Evolutionary conservation across 2,888 invertebrate genomes (phyloP).

Genomic region (Piscicola geometra): DNA sequence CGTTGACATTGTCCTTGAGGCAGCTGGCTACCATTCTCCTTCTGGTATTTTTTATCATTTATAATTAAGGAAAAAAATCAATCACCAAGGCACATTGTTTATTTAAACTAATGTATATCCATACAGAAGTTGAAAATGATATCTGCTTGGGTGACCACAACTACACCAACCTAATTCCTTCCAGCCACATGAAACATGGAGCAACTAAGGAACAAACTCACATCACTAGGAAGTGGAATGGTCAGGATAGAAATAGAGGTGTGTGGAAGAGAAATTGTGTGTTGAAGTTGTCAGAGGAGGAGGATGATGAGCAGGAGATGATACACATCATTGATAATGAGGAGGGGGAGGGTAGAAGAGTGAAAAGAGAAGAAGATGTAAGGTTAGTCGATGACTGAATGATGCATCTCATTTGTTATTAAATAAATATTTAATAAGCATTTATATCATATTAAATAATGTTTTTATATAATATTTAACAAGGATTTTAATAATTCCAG

Average conservation of each 20-base stretch:
- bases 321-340: neutral
- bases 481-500: neutral
- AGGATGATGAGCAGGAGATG: neutral
- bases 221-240: too few relatives aligned
- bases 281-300: too few relatives aligned
- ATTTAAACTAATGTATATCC: too few relatives aligned
- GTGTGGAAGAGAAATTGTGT: neutral
- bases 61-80: too few relatives aligned
- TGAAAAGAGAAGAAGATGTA: constrained; percentile 1
- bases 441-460: too few relatives aligned
- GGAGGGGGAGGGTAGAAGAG: neutral
- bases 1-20: neutral
- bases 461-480: too few relatives aligned
- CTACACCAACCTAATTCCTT: neutral
- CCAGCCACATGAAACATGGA: neutral
- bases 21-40: neutral
- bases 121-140: neutral
- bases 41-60: neutral
- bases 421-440: too few relatives aligned
- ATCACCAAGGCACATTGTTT: neutral
- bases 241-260: neutral
- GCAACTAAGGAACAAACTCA: neutral
- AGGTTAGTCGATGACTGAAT: neutral
- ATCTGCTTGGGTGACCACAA: neutral
- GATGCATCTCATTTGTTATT: too few relatives aligned